Conservation (phyloP, 2,797 vertebrate genomes). For the Gila robusta region DNA sequence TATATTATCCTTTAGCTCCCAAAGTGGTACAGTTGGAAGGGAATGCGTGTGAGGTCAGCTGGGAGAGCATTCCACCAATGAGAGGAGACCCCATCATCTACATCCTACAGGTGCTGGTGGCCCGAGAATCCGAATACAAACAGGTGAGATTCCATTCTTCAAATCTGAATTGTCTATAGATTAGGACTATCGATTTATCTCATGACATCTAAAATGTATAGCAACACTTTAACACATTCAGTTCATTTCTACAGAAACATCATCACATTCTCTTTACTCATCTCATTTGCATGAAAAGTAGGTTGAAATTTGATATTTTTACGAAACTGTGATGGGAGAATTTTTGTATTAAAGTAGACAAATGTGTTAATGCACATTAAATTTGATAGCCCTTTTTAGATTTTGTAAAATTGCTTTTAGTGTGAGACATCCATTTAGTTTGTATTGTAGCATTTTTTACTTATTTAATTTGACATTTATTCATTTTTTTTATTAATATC, state of each 20-base stretch:
- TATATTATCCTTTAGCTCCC: constrained; percentile 81
- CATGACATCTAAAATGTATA: background rate
- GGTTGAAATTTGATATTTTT: background rate
- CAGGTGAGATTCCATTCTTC: constrained; percentile 79
- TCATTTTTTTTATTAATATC: background rate
- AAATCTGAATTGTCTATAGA: background rate
- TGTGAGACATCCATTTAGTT: background rate
- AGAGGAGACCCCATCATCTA: constrained; percentile 94
- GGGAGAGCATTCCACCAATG: constrained; percentile 93
- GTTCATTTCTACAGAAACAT: background rate
- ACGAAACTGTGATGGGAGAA: background rate
- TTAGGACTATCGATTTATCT: background rate
- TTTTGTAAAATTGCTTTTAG: background rate
- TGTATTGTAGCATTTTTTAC: background rate
- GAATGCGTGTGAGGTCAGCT: constrained; percentile 91
- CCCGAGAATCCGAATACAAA: constrained; percentile 96
- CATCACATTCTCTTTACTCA: background rate
- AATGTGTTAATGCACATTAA: background rate
- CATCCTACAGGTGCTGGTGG: constrained; percentile 91
- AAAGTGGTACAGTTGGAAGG: constrained; percentile 93
- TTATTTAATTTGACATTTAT: background rate
- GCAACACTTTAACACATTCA: background rate
- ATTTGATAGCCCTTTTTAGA: background rate
- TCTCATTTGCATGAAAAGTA: background rate
- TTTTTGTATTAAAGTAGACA: background rate